Conservation (phyloP, 2,888 invertebrate genomes). For the Temnothorax ravouxi region DNA sequence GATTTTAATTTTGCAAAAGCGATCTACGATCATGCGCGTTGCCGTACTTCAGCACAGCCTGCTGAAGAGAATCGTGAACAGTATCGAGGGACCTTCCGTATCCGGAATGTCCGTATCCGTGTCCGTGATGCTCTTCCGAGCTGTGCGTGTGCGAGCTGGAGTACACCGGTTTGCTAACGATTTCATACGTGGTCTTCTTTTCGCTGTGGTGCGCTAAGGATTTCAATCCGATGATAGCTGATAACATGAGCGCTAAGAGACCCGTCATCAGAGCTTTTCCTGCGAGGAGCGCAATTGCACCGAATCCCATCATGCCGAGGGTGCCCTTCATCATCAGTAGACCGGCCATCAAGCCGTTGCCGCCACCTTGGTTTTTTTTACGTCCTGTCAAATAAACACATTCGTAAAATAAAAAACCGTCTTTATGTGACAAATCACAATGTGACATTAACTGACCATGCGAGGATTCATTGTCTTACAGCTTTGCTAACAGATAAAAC, state of each 20-base stretch:
- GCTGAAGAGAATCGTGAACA: constrained; percentile 81
- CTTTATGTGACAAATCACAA: neutral
- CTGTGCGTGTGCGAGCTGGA: constrained; percentile 90
- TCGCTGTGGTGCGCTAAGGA: constrained; percentile 90
- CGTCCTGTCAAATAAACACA: constrained; percentile 77
- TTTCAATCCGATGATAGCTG: constrained; percentile 92
- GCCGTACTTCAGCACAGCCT: constrained; percentile 84
- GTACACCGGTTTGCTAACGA: constrained; percentile 93
- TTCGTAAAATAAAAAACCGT: neutral
- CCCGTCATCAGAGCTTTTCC: constrained; percentile 95
- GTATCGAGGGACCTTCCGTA: constrained; percentile 88
- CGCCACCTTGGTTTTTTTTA: constrained; percentile 84
- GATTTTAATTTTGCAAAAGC: constrained; percentile 72
- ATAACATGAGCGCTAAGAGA: constrained; percentile 92
- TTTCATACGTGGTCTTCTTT: constrained; percentile 92
- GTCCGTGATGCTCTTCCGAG: constrained; percentile 90
- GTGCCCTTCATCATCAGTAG: constrained; percentile 90
- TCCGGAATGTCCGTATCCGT: constrained; percentile 87
- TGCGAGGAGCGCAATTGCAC: constrained; percentile 92
- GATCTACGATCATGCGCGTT: constrained; percentile 84
- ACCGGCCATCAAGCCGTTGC: constrained; percentile 86
- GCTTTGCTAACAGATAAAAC: neutral
- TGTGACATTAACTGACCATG: neutral
- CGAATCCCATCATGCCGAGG: constrained; percentile 91
- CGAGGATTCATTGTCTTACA: neutral